These are phyloP conservation scores for Lasius platythorax DNA, from an alignment of 2,888 invertebrate genomes.

Conservation along the genomic window DNA sequence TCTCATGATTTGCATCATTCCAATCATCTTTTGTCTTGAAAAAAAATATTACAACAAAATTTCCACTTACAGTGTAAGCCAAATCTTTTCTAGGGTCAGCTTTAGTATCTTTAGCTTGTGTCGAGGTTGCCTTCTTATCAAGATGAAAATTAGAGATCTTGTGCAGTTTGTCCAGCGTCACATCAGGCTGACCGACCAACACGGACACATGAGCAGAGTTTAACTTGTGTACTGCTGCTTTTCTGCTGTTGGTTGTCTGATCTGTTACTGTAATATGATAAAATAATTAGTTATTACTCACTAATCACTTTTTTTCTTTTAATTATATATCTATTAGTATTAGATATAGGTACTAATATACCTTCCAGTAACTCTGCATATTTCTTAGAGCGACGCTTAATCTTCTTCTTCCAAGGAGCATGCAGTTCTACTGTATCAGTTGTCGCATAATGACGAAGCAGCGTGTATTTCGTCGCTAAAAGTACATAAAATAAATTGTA, in stretches of 20 bases:
- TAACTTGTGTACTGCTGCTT: constrained; percentile 90
- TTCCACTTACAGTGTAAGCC: background rate
- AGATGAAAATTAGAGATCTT: background rate
- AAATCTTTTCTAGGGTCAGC: background rate
- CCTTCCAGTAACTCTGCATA: constrained; percentile 91
- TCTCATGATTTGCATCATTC: background rate
- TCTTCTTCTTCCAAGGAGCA: constrained; percentile 86
- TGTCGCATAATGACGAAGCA: constrained; percentile 76
- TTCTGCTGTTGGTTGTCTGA: constrained; percentile 89
- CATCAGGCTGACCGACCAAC: constrained; percentile 88
- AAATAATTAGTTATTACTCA: constrained; percentile 32
- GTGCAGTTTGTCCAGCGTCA: constrained; percentile 88
- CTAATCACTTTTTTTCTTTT: background rate
- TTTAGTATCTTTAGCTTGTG: background rate
- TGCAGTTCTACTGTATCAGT: constrained; percentile 75
- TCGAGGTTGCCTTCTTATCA: background rate
- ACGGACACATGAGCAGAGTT: constrained; percentile 90
- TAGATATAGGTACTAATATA: constrained; percentile 78
- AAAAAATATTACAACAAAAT: background rate
- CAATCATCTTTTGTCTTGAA: background rate
- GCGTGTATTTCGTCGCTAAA: constrained; percentile 64
- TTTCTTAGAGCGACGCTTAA: constrained; percentile 87
- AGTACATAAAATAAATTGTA: constrained; percentile 28
- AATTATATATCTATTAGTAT: background rate
- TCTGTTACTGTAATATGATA: constrained; percentile 87